Evolutionary conservation across 1,140 invertebrate genomes (phyloP).

Genomic region (Pinna nobilis): DNA sequence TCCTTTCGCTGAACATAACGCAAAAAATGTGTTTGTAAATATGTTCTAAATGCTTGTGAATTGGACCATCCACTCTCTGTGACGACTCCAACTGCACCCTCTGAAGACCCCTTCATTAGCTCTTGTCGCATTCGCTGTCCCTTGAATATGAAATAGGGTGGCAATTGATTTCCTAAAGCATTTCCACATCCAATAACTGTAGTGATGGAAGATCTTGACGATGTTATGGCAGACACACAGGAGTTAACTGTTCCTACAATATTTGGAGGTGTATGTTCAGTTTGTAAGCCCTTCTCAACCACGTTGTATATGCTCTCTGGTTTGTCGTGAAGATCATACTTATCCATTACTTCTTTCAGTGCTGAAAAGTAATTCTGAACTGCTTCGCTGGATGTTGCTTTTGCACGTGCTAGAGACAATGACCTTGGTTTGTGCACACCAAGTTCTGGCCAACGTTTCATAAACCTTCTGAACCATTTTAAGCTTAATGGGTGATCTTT

Average conservation of each 20-base stretch:
- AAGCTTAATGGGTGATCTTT: conserved; percentile 12
- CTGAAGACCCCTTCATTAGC: background rate
- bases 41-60: conserved; percentile 16
- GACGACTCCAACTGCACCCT: conserved; percentile 10
- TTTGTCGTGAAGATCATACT: conserved; percentile 49
- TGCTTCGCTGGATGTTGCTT: background rate
- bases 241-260: background rate
- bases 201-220: conserved; percentile 57
- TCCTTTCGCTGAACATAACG: conserved; percentile 14
- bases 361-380: background rate
- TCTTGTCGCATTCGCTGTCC: conserved; percentile 61
- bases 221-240: conserved; percentile 14
- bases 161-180: conserved; percentile 65
- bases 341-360: conserved; percentile 14
- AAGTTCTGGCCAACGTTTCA: background rate
- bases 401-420: background rate
- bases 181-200: conserved; percentile 72
- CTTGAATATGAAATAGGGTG: conserved; percentile 73
- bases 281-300: conserved; percentile 73
- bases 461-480: conserved; percentile 26
- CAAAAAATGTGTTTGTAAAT: conserved; percentile 20
- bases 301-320: conserved; percentile 71
- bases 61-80: conserved; percentile 33
- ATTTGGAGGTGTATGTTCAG: conserved; percentile 21
- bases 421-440: background rate